Percentiles rank a stretch among this genome's conserved stretches.
Conservation (phyloP, 2,113 vertebrate species). For the Dicrurus megarhynchus region DNA sequence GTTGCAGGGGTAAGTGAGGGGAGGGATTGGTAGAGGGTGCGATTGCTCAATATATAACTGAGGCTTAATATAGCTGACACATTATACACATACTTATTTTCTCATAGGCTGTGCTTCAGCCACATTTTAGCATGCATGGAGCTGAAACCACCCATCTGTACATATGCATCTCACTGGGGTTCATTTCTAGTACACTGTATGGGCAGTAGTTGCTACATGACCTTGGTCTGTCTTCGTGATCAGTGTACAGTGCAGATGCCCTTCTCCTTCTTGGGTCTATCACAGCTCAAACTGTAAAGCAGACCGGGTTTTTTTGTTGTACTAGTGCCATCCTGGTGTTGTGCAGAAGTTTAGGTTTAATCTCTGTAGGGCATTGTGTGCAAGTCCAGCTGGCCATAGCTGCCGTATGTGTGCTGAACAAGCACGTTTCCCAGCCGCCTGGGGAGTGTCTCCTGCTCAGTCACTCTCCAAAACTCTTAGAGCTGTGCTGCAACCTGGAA, state of each 20-base stretch:
- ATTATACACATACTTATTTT: not conserved
- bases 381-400: not conserved
- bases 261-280: not conserved
- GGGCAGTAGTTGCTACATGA: not conserved
- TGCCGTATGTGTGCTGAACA: not conserved
- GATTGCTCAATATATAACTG: not conserved
- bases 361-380: not conserved
- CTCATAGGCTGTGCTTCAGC: not conserved
- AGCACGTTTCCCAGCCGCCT: not conserved
- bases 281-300: not conserved
- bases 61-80: not conserved
- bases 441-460: fast-evolving
- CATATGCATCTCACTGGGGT: not conserved
- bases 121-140: not conserved
- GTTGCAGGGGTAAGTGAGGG: not conserved
- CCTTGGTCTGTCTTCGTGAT: not conserved
- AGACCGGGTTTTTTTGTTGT: not conserved
- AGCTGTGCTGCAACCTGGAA: not conserved
- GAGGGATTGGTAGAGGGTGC: not conserved
- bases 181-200: not conserved
- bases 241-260: not conserved
- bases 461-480: not conserved
- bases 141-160: not conserved
- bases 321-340: not conserved
- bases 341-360: not conserved